Conservation (phyloP, 2,888 invertebrate genomes). For the Tetranychus truncatus region DNA sequence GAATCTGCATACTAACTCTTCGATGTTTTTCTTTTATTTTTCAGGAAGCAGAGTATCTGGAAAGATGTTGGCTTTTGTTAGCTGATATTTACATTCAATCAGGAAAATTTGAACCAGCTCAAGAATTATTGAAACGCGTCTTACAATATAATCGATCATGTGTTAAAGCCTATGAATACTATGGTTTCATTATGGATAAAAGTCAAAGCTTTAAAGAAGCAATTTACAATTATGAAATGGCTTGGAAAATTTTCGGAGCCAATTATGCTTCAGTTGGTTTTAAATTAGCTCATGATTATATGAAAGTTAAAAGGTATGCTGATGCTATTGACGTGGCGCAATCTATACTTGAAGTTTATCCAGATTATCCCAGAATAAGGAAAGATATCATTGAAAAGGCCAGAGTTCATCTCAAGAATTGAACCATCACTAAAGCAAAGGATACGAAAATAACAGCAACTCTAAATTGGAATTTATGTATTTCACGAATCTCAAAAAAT, state of each 20-base stretch:
- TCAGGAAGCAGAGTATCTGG: conserved; percentile 73
- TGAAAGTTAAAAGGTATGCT: conserved; percentile 69
- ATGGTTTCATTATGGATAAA: conserved; percentile 70
- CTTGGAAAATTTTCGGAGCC: conserved; percentile 66
- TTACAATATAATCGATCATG: conserved; percentile 49
- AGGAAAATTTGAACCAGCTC: conserved; percentile 66
- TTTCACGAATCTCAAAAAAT: too few species aligned
- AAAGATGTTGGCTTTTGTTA: conserved; percentile 82
- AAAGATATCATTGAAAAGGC: conserved; percentile 80
- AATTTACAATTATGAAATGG: conserved; percentile 57
- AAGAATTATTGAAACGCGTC: conserved; percentile 47
- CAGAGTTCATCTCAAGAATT: conserved; percentile 12
- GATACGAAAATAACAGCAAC: too few species aligned
- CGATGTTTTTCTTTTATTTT: not conserved
- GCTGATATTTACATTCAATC: conserved; percentile 65
- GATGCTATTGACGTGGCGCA: conserved; percentile 81
- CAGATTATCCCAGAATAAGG: conserved; percentile 71
- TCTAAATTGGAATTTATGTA: too few species aligned
- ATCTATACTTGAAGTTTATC: conserved; percentile 56
- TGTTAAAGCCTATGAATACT: conserved; percentile 69
- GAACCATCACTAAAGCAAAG: not conserved
- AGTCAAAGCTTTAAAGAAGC: conserved; percentile 75
- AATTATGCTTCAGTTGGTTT: conserved; percentile 70
- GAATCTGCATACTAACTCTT: not conserved
- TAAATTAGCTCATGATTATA: conserved; percentile 72